These are phyloP conservation scores for Microhierax caerulescens DNA, from an alignment of 2,797 vertebrate species.

Conservation along the genomic window DNA sequence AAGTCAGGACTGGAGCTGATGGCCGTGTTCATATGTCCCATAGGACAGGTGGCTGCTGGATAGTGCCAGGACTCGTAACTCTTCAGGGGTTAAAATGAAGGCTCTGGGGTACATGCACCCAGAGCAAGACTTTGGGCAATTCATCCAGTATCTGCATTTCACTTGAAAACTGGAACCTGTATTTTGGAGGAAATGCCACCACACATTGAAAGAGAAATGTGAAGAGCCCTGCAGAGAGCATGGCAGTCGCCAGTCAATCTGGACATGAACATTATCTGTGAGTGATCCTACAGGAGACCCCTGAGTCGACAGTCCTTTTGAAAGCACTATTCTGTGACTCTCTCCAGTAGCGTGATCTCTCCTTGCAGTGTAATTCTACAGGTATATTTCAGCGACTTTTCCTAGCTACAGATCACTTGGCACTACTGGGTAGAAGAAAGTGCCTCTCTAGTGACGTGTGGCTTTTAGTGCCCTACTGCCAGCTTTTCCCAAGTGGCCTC, in stretches of 20 bases:
- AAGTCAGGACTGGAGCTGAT: not conserved
- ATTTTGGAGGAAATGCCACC: not conserved
- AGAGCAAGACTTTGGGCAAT: not conserved
- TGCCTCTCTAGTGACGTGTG: not conserved
- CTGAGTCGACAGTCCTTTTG: not conserved
- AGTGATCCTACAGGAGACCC: not conserved
- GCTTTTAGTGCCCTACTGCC: not conserved
- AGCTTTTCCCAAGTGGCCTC: not conserved
- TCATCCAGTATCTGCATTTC: not conserved
- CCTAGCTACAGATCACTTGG: not conserved
- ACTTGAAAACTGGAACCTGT: not conserved
- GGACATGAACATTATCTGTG: not conserved
- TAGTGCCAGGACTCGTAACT: not conserved
- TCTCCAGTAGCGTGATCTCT: not conserved
- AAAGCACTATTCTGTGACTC: not conserved
- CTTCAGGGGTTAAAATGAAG: not conserved
- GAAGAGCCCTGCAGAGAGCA: not conserved
- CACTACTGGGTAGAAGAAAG: not conserved
- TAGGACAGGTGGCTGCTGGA: not conserved
- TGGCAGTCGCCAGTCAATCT: not conserved
- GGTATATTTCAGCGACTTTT: not conserved
- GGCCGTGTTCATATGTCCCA: fast-evolving
- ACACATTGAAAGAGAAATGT: not conserved
- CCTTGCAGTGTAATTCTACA: not conserved
- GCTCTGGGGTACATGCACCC: not conserved